Evolutionary conservation across 1,140 invertebrate genomes (phyloP), one percentile per base, ranked within the genome.

Genomic region (Lerema accius): DNA sequence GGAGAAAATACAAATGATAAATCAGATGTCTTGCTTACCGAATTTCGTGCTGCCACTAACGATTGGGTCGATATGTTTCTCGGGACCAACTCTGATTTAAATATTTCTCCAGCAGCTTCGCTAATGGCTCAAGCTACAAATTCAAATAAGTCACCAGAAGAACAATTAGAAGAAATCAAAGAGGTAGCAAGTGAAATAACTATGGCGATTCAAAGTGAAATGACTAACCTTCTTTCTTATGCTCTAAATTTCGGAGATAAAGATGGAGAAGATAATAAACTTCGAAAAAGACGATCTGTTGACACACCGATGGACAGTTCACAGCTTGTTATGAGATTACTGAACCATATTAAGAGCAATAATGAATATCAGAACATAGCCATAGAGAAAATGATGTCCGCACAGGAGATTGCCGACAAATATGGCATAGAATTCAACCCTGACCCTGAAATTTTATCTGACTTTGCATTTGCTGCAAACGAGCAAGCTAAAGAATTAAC

Each of bases 311-410:
- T 86, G 68, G 88, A 89, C 10, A 86, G 82, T 55, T 77, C 81
- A 0, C 66, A 84, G 40, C 46, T 89, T 4, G 76, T 90, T 0
- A 84, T 84, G 77, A 75, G 81, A 65, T 40, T 90, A 16, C 63
- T 90, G 1, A 83, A 86, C 46, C 87, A 90, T 35, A 90, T 90
- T 0, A 90, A 90, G 62, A 73, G 69, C 0, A 88, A 80, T 40
- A 90, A 89, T 50, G 87, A 90, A 70, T 84, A 82, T 46, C 87
- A 90, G 55, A 90, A 89, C 32, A 80, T 89, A 17, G 84, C 84
- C 0, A 90, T 90, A 14, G 88, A 90, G 10, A 90, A 90, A 67
- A 86, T 90, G 86, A 89, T 90, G 86, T 76, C 77, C 9, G 88
- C 88, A 35, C 86, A 90, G 75, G 83, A 90, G 71, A 90, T 90